These are phyloP conservation scores for Hippocampus kuda DNA, from an alignment of 2,797 vertebrate species.

Conservation along the genomic window DNA sequence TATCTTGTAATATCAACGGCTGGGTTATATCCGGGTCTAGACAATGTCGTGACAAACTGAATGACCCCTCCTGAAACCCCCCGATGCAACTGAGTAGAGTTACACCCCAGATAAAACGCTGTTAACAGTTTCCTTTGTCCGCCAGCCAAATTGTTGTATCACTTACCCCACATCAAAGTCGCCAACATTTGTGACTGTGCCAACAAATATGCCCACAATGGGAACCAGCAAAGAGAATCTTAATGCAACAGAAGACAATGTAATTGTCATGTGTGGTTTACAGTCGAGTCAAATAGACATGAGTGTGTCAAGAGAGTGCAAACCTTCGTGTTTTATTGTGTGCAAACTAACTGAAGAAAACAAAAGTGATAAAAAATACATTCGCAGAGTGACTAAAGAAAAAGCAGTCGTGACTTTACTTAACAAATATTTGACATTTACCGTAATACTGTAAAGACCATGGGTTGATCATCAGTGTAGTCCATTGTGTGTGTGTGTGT, in stretches of 20 bases:
- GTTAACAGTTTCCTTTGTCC: constrained; percentile 78
- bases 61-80: constrained; percentile 52
- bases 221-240: background rate
- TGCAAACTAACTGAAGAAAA: no score
- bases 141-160: constrained; percentile 66
- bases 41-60: constrained; percentile 64
- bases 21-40: constrained; percentile 60
- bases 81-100: constrained; percentile 63
- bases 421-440: no score
- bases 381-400: no score
- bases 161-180: constrained; percentile 70
- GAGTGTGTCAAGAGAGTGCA: no score
- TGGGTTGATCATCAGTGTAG: no score
- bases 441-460: no score
- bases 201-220: background rate
- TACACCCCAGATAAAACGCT: constrained; percentile 64
- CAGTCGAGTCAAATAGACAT: no score
- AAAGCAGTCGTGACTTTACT: no score
- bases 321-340: no score
- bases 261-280: no score
- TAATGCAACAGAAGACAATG: background rate
- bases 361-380: no score
- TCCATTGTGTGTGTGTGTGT: no score
- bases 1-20: constrained; percentile 66
- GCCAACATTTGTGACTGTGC: background rate